Percentiles rank a stretch among this genome's conserved stretches.
These are phyloP conservation scores for Gadopsis bispinosus DNA, from an alignment of 2,797 vertebrate species.

Conservation along the genomic window DNA sequence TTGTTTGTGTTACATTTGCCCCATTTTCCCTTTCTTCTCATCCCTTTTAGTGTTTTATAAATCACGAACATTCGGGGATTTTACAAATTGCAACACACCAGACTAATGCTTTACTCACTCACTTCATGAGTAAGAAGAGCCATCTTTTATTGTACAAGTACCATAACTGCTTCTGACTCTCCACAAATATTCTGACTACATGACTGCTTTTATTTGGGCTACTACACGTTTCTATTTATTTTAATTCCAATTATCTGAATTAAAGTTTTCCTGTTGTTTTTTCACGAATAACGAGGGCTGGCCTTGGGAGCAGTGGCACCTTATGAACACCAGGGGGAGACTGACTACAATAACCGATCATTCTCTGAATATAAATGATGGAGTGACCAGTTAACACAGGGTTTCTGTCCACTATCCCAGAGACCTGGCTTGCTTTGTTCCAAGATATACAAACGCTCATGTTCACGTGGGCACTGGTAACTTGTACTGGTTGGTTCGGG, in stretches of 20 bases:
- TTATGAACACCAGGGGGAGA: constrained; percentile 36
- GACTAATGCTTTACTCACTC: not conserved
- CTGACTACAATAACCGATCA: not conserved
- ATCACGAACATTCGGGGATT: not conserved
- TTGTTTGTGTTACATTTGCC: not conserved
- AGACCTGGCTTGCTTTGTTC: not conserved
- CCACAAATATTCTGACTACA: not conserved
- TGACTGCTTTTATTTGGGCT: not conserved
- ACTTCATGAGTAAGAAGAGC: not conserved
- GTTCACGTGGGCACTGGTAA: rapidly evolving
- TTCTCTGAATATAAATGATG: not conserved
- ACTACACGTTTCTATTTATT: not conserved
- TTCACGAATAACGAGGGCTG: not conserved
- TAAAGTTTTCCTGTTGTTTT: not conserved
- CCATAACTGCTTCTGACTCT: not conserved
- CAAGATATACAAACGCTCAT: not conserved
- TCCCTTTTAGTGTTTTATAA: not conserved
- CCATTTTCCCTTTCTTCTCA: not conserved
- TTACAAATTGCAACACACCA: not conserved
- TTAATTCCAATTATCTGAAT: not conserved
- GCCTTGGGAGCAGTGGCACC: not conserved
- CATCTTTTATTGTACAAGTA: not conserved
- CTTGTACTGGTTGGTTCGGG: not conserved
- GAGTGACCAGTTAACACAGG: not conserved
- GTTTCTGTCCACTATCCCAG: not conserved